Base-by-base conservation (phyloP, 2,888 invertebrate genomes). In the Galerucella pusilla region DNA sequence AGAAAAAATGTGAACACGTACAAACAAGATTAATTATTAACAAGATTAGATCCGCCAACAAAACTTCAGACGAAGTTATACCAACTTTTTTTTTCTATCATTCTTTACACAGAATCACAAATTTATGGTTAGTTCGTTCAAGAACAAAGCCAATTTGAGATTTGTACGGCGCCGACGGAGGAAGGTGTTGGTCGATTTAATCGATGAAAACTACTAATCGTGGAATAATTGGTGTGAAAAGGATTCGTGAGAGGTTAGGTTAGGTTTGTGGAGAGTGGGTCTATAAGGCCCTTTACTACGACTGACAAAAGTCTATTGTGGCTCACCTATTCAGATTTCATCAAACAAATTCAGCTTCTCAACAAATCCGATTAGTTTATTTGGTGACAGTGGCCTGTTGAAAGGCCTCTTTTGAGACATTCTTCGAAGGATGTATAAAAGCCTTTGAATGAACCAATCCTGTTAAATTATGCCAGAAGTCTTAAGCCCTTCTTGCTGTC, bases 1-100 rank as follows among this genome's bases (percentile, higher is more conserved):
- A 42, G 35, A 71, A 72, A 60, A 66, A 66, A 46, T 60, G 35
- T 46, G 16, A 46, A 25, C 72, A 72, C 72, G 59, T 66, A 60
- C 28, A 35, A 75, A 66, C 67, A 70, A 75, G 75, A 75, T 73
- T 75, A 75, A 75, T 73, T 69, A 70, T 67, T 70, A 73, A 61
- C 54, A 70, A 73, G 75, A 75, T 75, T 70, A 71, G 75, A 73
- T 73, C 60, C 63, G 25, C 45, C 28, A 60, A 66, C 59, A 20
- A 65, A 65, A 65, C 20, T 65, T 65, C 5, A 12, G 25, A 59
- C 46, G 35, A 72, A 72, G 60, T 66, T 59, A 54, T 46, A 71
- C 16, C 3, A 20, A 57, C 57, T 66, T 66, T 72, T 72, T 72
- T 35, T 35, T 35, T 35, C 35, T 35, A 35, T 35, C 35, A 6